These are phyloP conservation scores for Bhutanitis thaidina DNA, from an alignment of 2,888 invertebrate genomes.

Conservation along the genomic window DNA sequence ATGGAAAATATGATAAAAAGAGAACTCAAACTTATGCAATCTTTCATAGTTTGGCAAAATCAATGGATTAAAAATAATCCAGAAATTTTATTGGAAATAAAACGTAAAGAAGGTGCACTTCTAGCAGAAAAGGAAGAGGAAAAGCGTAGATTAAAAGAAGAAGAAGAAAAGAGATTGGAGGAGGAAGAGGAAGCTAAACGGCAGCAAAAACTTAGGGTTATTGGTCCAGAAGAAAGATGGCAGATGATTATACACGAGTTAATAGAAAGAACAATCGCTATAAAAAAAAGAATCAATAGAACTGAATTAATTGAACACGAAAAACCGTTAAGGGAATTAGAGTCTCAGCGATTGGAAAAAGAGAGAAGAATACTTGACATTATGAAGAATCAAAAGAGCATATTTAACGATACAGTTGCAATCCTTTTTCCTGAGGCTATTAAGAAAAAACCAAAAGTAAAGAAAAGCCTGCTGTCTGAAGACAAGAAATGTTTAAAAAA, in stretches of 20 bases:
- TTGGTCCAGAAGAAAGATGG: constrained; percentile 78
- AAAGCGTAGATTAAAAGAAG: constrained; percentile 54
- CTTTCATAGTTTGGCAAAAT: constrained; percentile 81
- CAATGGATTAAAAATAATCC: constrained; percentile 74
- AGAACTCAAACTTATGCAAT: constrained; percentile 73
- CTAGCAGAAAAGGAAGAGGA: constrained; percentile 67
- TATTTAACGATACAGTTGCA: constrained; percentile 84
- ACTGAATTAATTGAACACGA: constrained; percentile 80
- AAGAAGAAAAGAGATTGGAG: constrained; percentile 68
- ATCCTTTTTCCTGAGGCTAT: constrained; percentile 82
- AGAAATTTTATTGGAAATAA: constrained; percentile 56
- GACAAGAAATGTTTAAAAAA: constrained; percentile 55
- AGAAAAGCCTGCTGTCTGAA: constrained; percentile 64
- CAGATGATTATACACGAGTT: constrained; percentile 82
- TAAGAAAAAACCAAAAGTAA: constrained; percentile 60
- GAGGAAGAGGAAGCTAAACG: constrained; percentile 73
- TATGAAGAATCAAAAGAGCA: constrained; percentile 78
- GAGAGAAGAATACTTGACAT: constrained; percentile 78
- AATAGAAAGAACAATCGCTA: constrained; percentile 81
- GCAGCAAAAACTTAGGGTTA: constrained; percentile 52
- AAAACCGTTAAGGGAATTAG: constrained; percentile 80
- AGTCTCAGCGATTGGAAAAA: constrained; percentile 78
- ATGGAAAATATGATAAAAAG: constrained; percentile 70
- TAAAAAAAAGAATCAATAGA: constrained; percentile 81
- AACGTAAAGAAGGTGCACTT: constrained; percentile 59